Base-by-base conservation (phyloP, 2,797 vertebrate genomes). In the Poliocrania exsul region DNA sequence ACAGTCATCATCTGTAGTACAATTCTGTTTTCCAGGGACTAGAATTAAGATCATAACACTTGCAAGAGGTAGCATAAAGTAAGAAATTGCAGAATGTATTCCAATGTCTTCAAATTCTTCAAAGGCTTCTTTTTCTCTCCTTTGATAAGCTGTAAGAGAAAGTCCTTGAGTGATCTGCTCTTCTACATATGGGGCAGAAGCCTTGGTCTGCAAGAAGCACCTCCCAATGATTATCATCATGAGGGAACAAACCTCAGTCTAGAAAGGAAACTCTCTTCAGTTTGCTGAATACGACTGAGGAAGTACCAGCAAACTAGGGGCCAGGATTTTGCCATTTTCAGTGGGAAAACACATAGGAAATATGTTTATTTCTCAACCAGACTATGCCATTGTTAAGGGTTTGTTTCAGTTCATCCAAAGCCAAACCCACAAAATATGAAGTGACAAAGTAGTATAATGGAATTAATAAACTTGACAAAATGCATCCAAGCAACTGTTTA, bases 121-220 rank as follows among this genome's bases (percentile, higher is more conserved):
- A 58, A 62, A 73, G 44, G 19, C 58, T 37, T 70, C 21, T 79
- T 72, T 62, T 77, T 19, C 28, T 82, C 90, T 86, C 38, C 31
- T 79, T 84, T 56, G 49, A 53, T 0, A 1, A 85, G 19, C 83
- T 88, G n/a, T 62, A 81, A 88, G 66, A 44, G 37, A 78, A 72
- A 25, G 81, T 54, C 56, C 80, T 85, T 28, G 64, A 64, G 40
- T 66, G 20, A 70, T 40, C 44, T 84, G 54, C 26, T 25, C 49
- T 61, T 61, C 47, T 51, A 75, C 16, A 29, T 0, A 0, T 31
- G 44, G 29, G 56, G 50, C 70, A 75, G 62, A 61, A 29, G 7
- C 19, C 46, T 89, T 85, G 0, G 0, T 38, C 53, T 1, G 0
- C 38, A 42, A 57, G 56, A 87, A 65, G 47, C 2, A 4, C 35